Evolutionary conservation across 2,888 invertebrate species (phyloP).

Genomic region (Cenopis cana): DNA sequence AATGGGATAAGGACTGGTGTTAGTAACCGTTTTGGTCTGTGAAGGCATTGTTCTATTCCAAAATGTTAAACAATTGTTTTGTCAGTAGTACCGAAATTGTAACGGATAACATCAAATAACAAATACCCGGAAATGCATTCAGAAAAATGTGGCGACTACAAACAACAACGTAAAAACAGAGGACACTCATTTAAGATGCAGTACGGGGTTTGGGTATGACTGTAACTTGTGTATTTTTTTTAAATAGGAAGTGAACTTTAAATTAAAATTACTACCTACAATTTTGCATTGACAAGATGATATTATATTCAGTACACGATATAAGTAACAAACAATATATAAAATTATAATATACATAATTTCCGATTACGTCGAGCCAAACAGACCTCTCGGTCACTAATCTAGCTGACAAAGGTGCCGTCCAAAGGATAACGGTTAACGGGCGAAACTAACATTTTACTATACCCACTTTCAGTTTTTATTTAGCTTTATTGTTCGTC

Average conservation of each 20-base stretch:
- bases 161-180: background rate
- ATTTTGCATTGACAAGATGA: too few relatives aligned
- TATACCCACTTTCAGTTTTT: conserved; percentile 38
- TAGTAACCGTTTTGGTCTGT: background rate
- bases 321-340: too few relatives aligned
- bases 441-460: conserved; percentile 40
- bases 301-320: too few relatives aligned
- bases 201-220: too few relatives aligned
- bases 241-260: too few relatives aligned
- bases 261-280: too few relatives aligned
- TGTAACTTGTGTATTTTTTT: too few relatives aligned
- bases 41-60: background rate
- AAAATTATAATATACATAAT: too few relatives aligned
- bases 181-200: too few relatives aligned
- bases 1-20: background rate
- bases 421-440: conserved; percentile 42
- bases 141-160: background rate
- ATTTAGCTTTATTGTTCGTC: conserved; percentile 24
- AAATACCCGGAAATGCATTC: conserved; percentile 3
- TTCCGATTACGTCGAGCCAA: background rate
- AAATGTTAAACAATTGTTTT: background rate
- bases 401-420: conserved; percentile 33
- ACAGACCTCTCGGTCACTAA: conserved; percentile 15
- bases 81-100: conserved; percentile 1
- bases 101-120: background rate